Conservation (phyloP, 2,113 vertebrate genomes). For the Candoia aspera region DNA sequence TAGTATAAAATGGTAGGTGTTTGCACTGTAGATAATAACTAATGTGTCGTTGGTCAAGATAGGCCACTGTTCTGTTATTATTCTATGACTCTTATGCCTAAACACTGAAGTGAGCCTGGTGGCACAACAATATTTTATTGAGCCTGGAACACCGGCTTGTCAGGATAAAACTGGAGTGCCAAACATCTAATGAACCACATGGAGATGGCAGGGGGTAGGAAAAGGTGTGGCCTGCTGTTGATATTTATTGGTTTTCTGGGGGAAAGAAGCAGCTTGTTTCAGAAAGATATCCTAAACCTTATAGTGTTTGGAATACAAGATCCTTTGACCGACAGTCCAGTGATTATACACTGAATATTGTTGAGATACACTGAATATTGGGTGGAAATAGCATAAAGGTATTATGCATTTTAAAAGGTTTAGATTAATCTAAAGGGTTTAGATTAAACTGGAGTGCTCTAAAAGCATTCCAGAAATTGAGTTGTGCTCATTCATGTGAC, state of each 20-base stretch:
- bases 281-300: conserved; percentile 49
- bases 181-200: conserved; percentile 83
- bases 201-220: conserved; percentile 41
- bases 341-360: conserved; percentile 34
- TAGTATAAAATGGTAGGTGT: conserved; percentile 93
- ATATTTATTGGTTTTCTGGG: conserved; percentile 80
- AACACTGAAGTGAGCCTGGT: conserved; percentile 77
- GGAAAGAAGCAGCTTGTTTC: conserved; percentile 63
- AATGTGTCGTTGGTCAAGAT: conserved; percentile 85
- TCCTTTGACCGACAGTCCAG: conserved; percentile 20
- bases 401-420: conserved; percentile 65
- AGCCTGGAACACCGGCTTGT: conserved; percentile 77
- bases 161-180: conserved; percentile 74
- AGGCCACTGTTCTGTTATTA: conserved; percentile 83
- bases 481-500: conserved; percentile 68
- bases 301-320: conserved; percentile 33
- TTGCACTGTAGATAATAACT: conserved; percentile 91
- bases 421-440: conserved; percentile 61
- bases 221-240: conserved; percentile 63
- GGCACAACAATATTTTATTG: conserved; percentile 88
- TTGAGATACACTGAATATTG: conserved; percentile 42
- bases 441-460: conserved; percentile 2
- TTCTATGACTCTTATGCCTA: conserved; percentile 86
- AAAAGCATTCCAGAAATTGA: conserved; percentile 70
- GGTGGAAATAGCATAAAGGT: conserved; percentile 46